Evolutionary conservation across 2,888 invertebrate species (phyloP), one percentile per base, ranked within the genome.

Genomic region (Aphrophora alni): DNA sequence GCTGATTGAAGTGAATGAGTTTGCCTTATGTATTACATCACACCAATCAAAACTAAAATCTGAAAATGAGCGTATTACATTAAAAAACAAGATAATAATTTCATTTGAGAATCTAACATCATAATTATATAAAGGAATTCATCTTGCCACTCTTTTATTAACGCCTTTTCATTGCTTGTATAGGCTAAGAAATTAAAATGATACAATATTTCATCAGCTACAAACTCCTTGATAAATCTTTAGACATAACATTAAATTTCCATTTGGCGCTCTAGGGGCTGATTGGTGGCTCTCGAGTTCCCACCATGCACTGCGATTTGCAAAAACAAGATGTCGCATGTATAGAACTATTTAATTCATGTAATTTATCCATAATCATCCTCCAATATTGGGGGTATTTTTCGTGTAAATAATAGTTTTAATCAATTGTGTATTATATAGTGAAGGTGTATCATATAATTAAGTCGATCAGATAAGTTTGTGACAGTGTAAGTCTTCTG

Each of bases 331-430:
- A 84, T 84, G 84, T 84, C 84, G 83, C 82, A 82, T 83, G 83
- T 84, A 82, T 83, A 83, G 84, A 82, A 82, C 79, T 83, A 83
- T 81, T 83, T 84, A 82, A 84, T 84, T 84, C 83, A 84, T 84
- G 84, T 84, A 84, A 84, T 84, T 84, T 82, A 83, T 83, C 83
- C 81, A 82, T 81, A 82, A 81, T 83, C 83, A 82, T 81, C 84
- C 83, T 84, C 84, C 83, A 82, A 81, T 81, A 78, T 80, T 83
- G 83, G 84, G 84, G 84, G 84, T 81, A 83, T 83, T 81, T 83
- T 80, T 84, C 81, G 75, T 84, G 84, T 84, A 84, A 83, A 84
- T 84, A 84, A 82, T 84, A 82, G 83, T 84, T 79, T 82, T 82
- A 84, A 82, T 82, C 78, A 82, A 82, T 80, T 78, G 82, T 84